Conservation (phyloP, 1,140 invertebrate species). For the Paramacrobiotus metropolitanus region DNA sequence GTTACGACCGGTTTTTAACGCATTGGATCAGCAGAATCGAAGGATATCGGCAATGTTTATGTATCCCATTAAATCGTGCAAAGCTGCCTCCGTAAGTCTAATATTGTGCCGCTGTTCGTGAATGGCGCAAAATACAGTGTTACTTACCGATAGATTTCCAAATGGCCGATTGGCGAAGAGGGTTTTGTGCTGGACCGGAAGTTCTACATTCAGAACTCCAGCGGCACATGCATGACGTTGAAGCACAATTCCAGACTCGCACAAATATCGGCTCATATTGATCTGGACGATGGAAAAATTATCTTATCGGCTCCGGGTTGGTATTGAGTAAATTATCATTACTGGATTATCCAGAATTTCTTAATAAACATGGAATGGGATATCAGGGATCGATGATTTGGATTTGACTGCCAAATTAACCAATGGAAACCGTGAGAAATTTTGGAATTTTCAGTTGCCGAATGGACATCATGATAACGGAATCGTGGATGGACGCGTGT, state of each 20-base stretch:
- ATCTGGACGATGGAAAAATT: conserved; percentile 34
- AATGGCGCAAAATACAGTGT: too few relatives aligned
- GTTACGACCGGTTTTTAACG: conserved; percentile 4
- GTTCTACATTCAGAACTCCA: conserved; percentile 64
- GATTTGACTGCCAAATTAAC: background rate
- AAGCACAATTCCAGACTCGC: conserved; percentile 57
- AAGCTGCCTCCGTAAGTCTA: too few relatives aligned
- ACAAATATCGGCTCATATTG: conserved; percentile 45
- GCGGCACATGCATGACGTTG: conserved; percentile 59
- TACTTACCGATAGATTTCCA: conserved; percentile 19
- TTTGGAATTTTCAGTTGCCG: too few relatives aligned
- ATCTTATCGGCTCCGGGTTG: conserved; percentile 39
- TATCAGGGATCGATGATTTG: conserved; percentile 6
- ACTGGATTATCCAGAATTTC: background rate
- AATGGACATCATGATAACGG: too few relatives aligned
- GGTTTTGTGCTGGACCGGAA: conserved; percentile 66
- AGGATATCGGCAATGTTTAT: conserved; percentile 39
- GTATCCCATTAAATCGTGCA: too few relatives aligned
- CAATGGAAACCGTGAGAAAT: background rate
- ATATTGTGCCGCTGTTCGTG: too few relatives aligned
- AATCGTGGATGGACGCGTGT: too few relatives aligned
- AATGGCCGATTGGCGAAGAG: conserved; percentile 43
- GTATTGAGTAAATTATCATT: background rate
- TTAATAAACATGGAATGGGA: conserved; percentile 6
- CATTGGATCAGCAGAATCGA: conserved; percentile 5